These are phyloP conservation scores for Cosmia pyralina DNA, from an alignment of 2,888 invertebrate genomes.

Conservation along the genomic window DNA sequence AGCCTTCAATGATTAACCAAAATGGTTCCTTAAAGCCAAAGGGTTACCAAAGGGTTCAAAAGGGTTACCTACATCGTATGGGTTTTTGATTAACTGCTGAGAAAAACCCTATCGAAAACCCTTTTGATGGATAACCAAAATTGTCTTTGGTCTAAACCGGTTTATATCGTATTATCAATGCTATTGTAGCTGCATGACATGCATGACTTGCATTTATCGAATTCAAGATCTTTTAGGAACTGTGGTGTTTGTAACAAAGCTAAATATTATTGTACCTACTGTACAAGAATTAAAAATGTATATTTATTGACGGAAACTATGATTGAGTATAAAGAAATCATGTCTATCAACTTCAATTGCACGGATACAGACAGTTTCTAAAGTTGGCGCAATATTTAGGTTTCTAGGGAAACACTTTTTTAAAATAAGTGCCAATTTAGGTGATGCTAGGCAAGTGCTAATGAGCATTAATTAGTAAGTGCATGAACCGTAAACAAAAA, in stretches of 20 bases:
- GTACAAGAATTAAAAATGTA: no score
- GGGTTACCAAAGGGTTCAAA: no score
- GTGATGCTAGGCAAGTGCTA: slow-evolving; percentile 7
- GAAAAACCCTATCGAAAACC: no score
- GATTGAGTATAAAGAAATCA: slow-evolving; percentile 14
- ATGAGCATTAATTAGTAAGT: slow-evolving; percentile 23
- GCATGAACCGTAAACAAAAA: slow-evolving; percentile 25
- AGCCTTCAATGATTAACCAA: no score
- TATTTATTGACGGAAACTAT: neutral
- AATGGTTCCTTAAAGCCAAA: no score
- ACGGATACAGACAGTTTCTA: slow-evolving; percentile 29
- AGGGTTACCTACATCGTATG: no score
- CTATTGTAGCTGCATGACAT: neutral
- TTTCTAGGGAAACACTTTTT: slow-evolving; percentile 12
- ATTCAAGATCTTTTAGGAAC: slow-evolving; percentile 3
- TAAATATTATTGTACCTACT: no score
- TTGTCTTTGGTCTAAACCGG: neutral
- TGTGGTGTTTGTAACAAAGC: neutral
- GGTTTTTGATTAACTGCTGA: no score
- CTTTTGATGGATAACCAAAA: no score
- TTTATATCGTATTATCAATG: slow-evolving; percentile 20
- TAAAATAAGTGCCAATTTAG: slow-evolving; percentile 14
- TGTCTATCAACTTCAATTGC: neutral
- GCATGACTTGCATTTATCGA: slow-evolving; percentile 20
- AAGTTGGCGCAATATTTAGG: slow-evolving; percentile 17